Percentiles rank a stretch among this genome's conserved stretches.
Conservation (phyloP, 2,113 vertebrate species). For the Crypturellus undulatus region DNA sequence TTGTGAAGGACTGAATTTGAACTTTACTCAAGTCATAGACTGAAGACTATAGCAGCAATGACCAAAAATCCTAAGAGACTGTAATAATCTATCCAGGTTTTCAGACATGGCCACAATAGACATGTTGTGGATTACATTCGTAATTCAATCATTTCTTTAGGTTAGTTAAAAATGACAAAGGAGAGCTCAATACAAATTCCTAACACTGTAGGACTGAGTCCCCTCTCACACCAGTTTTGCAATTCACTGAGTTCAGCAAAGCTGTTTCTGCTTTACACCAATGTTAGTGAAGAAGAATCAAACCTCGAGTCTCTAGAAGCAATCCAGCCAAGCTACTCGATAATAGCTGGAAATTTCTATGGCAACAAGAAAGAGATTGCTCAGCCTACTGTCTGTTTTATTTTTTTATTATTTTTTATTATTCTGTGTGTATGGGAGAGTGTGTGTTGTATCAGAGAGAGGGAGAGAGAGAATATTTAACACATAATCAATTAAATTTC, state of each 20-base stretch:
- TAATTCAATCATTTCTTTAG: background rate
- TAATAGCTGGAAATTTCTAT: conserved; percentile 34
- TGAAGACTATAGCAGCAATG: background rate
- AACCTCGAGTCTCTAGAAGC: background rate
- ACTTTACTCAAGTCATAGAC: background rate
- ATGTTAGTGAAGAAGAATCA: background rate
- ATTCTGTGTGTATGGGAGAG: background rate
- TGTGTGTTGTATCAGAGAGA: background rate
- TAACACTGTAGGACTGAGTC: background rate
- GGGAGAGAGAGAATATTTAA: conserved; percentile 51
- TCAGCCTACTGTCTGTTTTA: background rate
- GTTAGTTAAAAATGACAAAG: background rate
- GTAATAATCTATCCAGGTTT: background rate
- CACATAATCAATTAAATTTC: conserved; percentile 74
- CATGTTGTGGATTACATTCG: background rate
- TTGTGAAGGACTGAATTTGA: background rate
- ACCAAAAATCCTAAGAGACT: background rate
- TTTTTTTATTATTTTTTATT: background rate
- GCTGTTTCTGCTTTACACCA: background rate
- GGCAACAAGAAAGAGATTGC: conserved; percentile 36
- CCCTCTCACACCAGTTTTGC: background rate
- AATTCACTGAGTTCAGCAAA: background rate
- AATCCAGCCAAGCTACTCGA: background rate
- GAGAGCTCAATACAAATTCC: background rate
- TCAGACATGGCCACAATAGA: background rate